Evolutionary conservation across 2,797 vertebrate species (phyloP), one percentile per base, ranked within the genome.

Genomic region (Spinus olivaceus): DNA sequence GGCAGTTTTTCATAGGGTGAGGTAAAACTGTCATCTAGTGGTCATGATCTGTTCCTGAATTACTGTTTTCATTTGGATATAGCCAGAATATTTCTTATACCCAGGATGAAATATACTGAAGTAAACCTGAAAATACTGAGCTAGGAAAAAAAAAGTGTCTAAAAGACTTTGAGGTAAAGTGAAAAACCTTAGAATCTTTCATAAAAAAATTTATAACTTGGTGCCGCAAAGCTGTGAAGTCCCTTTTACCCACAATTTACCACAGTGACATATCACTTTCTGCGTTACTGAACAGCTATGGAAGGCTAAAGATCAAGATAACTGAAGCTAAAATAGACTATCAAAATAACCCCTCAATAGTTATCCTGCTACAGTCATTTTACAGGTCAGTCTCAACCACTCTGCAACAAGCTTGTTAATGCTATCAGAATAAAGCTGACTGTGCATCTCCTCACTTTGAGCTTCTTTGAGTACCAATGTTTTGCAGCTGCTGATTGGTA

Each of bases 11-110:
- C 76, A 81, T 23, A 92, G 56, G 28, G 51, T 96, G 95, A 97
- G 89, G 89, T 77, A 91, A 95, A 98, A 96, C 96, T 96, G 97
- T 97, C 98, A 97, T 86, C 98, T 98, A 98, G 97, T 97, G 97
- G 97, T 80, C 95, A 57, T 82, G 56, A 70, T 57, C 46, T 89
- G 70, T 30, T 93, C 69, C 57, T 71, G 60, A 91, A 63, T 28
- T 84, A 51, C 42, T 28, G 50, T 57, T 88, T 95, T 96, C n/a
- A 66, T 69, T 60, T 79, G 49, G 32, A 41, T 82, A n/a, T 35
- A 85, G 37, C 42, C 3, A 5, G 32, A 81, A 46, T 57, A 22
- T 66, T 94, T 79, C 59, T 65, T 67, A 37, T 60, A 77, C 19
- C 20, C 24, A 47, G 76, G 9, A 73, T 49, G 9, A 63, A 56